Evolutionary conservation across 1,140 invertebrate species (phyloP), one percentile per base, ranked within the genome.

Genomic region (Tigriopus japonicus): DNA sequence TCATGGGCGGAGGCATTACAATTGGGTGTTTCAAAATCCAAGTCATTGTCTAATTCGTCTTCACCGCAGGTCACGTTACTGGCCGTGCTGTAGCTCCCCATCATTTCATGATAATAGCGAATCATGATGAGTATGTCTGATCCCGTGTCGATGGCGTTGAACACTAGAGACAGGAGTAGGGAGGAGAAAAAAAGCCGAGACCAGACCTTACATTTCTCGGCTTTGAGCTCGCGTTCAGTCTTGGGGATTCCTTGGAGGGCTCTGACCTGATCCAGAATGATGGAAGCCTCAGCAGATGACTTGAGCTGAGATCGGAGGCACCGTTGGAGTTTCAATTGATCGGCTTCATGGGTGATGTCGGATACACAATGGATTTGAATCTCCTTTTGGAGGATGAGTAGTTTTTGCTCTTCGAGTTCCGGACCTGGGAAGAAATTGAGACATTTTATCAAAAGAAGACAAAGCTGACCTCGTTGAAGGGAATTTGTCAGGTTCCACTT

Each of bases 121-220:
- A 59, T 49, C 58, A 59, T 59, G 12, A 59, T 59, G 12, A 59
- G 43, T 49, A 59, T 49, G 42, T 59, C 58, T 49, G 58, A 59
- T 12, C 58, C 58, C 7, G 58, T 59, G 24, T 59, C 58, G 2
- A 59, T 59, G 14, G 58, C 58, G 19, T 59, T 59, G 42, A 59
- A 59, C n/a, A 59, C 49, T 24, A 59, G 41, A 3, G 58, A 59
- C 12, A 59, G 42, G 6, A 59, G 42, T n/a, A 59, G 58, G 28
- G 58, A 42, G 5, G 58, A 15, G 42, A 59, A 59, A 28, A 59
- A 59, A 13, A 59, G 24, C 3, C 24, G 14, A 14, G 58, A 59
- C 58, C 58, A 59, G 24, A 59, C 43, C 28, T 59, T 59, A 13
- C 42, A 35, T 5, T 28, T 15, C 19, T 59, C 58, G 21, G 58